Percentiles rank a stretch among this genome's conserved stretches.
Conservation (phyloP, 2,888 invertebrate species). For the Macrophya alboannulata region DNA sequence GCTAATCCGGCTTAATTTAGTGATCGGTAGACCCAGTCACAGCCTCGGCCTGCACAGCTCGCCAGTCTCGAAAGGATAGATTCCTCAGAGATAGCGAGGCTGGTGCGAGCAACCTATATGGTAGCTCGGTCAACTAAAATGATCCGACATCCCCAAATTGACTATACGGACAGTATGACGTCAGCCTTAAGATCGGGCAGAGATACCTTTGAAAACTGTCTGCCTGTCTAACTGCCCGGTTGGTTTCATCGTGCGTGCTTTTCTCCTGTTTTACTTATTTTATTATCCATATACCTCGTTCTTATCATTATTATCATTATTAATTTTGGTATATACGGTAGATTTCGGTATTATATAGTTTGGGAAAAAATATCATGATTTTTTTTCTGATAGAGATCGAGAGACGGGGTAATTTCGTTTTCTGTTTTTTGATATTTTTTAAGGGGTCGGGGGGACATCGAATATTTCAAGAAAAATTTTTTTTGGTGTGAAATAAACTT, state of each 20-base stretch:
- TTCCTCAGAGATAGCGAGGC: conserved; percentile 42
- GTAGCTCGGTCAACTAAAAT: conserved; percentile 50
- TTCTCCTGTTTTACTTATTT: not conserved
- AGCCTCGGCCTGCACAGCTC: not conserved
- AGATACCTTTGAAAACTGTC: conserved; percentile 43
- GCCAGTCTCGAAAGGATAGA: conserved; percentile 52
- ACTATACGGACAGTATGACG: conserved; percentile 46
- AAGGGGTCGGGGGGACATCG: no score
- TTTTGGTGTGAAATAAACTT: no score
- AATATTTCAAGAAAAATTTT: no score
- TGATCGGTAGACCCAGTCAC: conserved; percentile 64
- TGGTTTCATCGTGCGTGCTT: conserved; percentile 20
- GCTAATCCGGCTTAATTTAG: conserved; percentile 76
- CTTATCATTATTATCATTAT: not conserved
- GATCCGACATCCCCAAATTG: conserved; percentile 56
- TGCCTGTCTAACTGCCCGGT: conserved; percentile 25
- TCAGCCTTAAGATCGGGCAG: conserved; percentile 41
- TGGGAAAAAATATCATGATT: no score
- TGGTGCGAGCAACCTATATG: conserved; percentile 46
- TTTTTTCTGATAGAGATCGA: no score
- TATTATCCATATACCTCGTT: not conserved
- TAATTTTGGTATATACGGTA: no score
- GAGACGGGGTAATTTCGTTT: no score
- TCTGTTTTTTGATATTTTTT: no score
- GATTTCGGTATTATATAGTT: no score